These are phyloP conservation scores for Pitta sordida DNA, from an alignment of 2,113 vertebrate species.

Conservation along the genomic window DNA sequence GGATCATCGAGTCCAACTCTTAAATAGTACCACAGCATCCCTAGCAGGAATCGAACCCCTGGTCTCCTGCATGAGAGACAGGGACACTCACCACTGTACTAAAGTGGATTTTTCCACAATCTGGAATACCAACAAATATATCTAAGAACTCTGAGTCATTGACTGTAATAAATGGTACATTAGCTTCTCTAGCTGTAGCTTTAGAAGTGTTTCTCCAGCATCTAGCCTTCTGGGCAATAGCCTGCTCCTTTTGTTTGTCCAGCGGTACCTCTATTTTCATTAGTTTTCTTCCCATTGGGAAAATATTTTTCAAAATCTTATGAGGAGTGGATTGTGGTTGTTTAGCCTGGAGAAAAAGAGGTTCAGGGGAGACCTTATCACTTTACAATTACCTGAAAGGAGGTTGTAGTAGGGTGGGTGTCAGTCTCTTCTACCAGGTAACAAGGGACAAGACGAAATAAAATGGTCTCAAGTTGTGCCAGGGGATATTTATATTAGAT, in stretches of 20 bases:
- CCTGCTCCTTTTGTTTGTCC: neutral
- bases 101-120: too few relatives aligned
- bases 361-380: too few relatives aligned
- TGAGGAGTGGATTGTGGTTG: neutral
- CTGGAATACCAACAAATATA: constrained; percentile 91
- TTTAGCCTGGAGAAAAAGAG: neutral
- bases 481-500: neutral
- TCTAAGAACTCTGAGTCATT: constrained; percentile 90
- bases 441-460: neutral
- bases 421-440: neutral
- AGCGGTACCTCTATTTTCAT: neutral
- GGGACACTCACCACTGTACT: too few relatives aligned
- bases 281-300: neutral
- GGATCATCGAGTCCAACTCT: too few relatives aligned
- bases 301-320: neutral
- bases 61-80: too few relatives aligned
- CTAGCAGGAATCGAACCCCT: too few relatives aligned
- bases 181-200: constrained; percentile 86
- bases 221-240: constrained; percentile 65
- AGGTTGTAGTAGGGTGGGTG: too few relatives aligned
- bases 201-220: constrained; percentile 87
- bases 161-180: constrained; percentile 89
- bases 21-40: too few relatives aligned
- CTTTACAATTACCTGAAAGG: too few relatives aligned
- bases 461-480: neutral